Conservation (phyloP, 2,797 vertebrate species). For the Catamblyrhynchus diadema region DNA sequence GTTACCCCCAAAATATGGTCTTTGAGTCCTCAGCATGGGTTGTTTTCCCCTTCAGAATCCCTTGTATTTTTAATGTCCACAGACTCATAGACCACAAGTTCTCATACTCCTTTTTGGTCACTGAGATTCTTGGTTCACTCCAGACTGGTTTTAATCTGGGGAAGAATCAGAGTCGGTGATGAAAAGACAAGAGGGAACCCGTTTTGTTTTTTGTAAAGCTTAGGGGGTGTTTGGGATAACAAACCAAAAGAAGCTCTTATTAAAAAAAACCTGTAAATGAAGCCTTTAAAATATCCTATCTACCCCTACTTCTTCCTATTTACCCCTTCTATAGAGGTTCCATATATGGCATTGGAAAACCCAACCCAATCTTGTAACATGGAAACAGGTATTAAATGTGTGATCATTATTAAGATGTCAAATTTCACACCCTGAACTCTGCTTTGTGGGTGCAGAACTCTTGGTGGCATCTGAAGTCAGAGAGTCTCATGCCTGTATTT, state of each 20-base stretch:
- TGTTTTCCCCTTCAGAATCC: neutral
- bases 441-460: neutral
- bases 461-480: neutral
- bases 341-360: neutral
- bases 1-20: accelerated
- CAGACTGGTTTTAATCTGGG: neutral
- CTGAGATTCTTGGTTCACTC: neutral
- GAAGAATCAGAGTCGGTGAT: accelerated
- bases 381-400: neutral
- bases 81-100: neutral
- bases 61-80: neutral
- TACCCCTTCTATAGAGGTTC: neutral
- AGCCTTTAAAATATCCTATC: neutral
- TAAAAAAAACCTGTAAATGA: accelerated
- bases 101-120: neutral
- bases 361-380: neutral
- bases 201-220: neutral
- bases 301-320: neutral
- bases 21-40: neutral
- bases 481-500: neutral
- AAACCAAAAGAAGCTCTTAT: neutral
- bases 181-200: neutral
- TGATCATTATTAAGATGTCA: neutral
- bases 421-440: neutral
- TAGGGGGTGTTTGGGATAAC: neutral